Conservation (phyloP, 2,888 invertebrate genomes). For the Venustoraphidia nigricollis region DNA sequence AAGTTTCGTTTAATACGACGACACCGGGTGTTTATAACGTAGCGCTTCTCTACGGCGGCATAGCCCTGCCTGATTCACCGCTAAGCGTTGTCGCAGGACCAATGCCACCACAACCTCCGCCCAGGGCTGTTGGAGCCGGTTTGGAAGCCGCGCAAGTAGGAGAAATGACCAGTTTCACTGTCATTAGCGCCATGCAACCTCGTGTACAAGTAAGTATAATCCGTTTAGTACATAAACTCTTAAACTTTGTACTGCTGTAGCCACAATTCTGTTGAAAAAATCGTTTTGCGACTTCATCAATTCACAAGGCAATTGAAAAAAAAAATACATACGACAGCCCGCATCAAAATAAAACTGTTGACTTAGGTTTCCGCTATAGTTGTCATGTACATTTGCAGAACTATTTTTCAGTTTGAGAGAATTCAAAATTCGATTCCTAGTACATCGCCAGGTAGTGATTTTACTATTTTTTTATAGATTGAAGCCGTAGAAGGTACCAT, state of each 20-base stretch:
- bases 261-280: too few species aligned
- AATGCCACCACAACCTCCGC: slow-evolving; percentile 36
- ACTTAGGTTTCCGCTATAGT: too few species aligned
- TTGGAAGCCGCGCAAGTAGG: slow-evolving; percentile 53
- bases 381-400: too few species aligned
- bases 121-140: slow-evolving; percentile 50
- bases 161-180: slow-evolving; percentile 55
- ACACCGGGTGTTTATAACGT: slow-evolving; percentile 61
- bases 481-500: slow-evolving; percentile 33
- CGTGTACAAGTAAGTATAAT: slow-evolving; percentile 42
- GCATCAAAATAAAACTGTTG: too few species aligned
- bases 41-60: slow-evolving; percentile 53
- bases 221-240: not conserved
- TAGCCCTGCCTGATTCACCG: slow-evolving; percentile 36
- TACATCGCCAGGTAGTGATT: not conserved
- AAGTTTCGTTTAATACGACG: slow-evolving; percentile 72
- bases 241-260: too few species aligned
- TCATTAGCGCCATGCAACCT: slow-evolving; percentile 42
- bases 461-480: slow-evolving; percentile 12
- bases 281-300: too few species aligned
- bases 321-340: too few species aligned
- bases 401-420: too few species aligned
- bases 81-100: slow-evolving; percentile 44
- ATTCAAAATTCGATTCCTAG: too few species aligned
- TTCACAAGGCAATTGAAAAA: too few species aligned